Evolutionary conservation across 2,888 invertebrate genomes (phyloP).

Genomic region (Watsonalla binaria): DNA sequence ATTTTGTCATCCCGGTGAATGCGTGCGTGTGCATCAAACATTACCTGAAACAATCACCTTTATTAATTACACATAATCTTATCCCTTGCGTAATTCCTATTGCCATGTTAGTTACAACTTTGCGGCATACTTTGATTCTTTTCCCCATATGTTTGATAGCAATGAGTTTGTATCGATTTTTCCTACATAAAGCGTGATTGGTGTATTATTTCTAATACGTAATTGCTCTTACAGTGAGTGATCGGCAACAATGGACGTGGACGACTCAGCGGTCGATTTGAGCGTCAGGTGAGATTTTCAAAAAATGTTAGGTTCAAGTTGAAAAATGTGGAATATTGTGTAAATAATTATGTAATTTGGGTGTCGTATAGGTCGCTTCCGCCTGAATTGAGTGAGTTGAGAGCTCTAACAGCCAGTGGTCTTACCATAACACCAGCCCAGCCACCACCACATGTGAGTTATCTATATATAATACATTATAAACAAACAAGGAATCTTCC

Average conservation of each 20-base stretch:
- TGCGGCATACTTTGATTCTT: background rate
- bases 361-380: constrained; percentile 58
- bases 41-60: constrained; percentile 16
- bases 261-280: constrained; percentile 93
- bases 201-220: constrained; percentile 36
- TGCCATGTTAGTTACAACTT: background rate
- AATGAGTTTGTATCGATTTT: constrained; percentile 1
- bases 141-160: background rate
- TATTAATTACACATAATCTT: background rate
- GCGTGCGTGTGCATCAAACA: constrained; percentile 48
- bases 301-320: background rate
- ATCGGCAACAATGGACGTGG: constrained; percentile 87
- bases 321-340: constrained; percentile 17
- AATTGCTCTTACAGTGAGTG: constrained; percentile 43
- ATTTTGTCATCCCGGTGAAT: constrained; percentile 39
- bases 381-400: constrained; percentile 76
- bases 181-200: constrained; percentile 17
- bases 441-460: constrained; percentile 74
- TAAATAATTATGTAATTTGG: constrained; percentile 29
- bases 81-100: background rate
- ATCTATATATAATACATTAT: constrained; percentile 7
- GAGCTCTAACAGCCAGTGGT: constrained; percentile 80
- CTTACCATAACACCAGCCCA: constrained; percentile 82
- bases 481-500: background rate
- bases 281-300: constrained; percentile 83